Conservation (phyloP, 1,140 invertebrate genomes). For the Semibalanus balanoides region DNA sequence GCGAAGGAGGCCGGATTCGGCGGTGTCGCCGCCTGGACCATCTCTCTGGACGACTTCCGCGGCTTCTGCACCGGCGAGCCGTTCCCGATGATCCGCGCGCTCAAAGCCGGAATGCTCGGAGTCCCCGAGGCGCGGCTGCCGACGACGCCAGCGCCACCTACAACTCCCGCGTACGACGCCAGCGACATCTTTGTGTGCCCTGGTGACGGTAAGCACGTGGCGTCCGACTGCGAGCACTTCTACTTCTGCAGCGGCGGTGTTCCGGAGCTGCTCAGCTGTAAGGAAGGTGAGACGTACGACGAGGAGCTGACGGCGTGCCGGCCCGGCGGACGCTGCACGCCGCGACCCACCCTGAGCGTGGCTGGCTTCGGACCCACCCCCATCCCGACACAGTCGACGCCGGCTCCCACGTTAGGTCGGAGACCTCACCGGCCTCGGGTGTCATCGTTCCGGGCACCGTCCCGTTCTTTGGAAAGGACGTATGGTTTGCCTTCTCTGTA, state of each 20-base stretch:
- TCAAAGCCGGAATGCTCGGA: background rate
- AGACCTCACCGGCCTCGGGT: too few species aligned
- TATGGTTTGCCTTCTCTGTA: too few species aligned
- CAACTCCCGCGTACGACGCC: background rate
- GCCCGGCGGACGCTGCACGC: background rate
- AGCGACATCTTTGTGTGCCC: background rate
- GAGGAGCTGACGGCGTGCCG: background rate
- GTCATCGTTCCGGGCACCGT: too few species aligned
- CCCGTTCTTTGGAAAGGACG: too few species aligned
- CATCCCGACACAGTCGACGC: background rate
- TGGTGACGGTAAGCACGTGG: background rate
- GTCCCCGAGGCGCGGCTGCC: background rate
- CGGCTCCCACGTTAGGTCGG: too few species aligned
- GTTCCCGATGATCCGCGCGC: background rate
- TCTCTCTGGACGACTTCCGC: background rate
- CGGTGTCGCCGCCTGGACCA: background rate
- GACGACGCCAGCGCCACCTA: background rate
- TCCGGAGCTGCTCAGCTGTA: background rate
- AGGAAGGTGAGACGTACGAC: background rate
- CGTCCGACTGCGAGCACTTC: background rate
- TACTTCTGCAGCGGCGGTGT: background rate
- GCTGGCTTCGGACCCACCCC: background rate
- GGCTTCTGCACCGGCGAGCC: background rate
- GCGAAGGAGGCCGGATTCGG: background rate
- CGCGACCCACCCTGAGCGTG: background rate